Conservation (phyloP, 1,140 invertebrate species). For the Plutomurus gul region DNA sequence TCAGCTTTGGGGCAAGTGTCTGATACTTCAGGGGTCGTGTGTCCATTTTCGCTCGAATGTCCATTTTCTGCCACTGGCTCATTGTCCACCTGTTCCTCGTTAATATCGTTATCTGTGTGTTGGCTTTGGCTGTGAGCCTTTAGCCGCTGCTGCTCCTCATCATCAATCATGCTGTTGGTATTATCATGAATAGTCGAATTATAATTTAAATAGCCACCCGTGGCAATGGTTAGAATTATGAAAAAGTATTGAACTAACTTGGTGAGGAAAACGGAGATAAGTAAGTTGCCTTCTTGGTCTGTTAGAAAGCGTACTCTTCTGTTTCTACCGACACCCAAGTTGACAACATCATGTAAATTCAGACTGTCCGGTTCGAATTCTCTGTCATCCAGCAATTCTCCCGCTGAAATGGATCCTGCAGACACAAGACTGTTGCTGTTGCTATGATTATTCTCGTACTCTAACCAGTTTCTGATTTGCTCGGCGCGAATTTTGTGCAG, state of each 20-base stretch:
- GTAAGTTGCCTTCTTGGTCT: slow-evolving; percentile 40
- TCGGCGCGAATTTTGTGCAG: slow-evolving; percentile 34
- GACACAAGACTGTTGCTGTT: neutral
- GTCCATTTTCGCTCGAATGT: neutral
- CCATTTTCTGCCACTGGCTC: neutral
- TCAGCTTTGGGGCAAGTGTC: neutral
- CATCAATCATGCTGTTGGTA: slow-evolving; percentile 26
- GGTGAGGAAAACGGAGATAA: slow-evolving; percentile 43
- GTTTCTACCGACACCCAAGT: neutral
- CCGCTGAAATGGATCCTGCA: neutral
- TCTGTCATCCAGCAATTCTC: neutral
- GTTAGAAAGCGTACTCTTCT: slow-evolving; percentile 38
- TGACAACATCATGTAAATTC: neutral
- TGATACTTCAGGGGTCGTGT: neutral
- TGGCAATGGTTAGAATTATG: slow-evolving; percentile 31
- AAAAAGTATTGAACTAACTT: slow-evolving; percentile 43
- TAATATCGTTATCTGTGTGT: neutral
- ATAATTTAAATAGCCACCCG: slow-evolving; percentile 27
- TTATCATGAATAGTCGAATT: slow-evolving; percentile 26
- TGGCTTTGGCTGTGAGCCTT: neutral
- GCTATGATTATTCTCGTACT: slow-evolving; percentile 31
- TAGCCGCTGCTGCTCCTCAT: slow-evolving; percentile 11
- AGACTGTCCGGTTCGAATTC: slow-evolving; percentile 35
- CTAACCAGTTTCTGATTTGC: slow-evolving; percentile 37
- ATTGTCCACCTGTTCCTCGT: neutral